phyloP scores from a whole-genome alignment of 2,888 invertebrate genomes.

The Hirtodrosophila cameraria region DNA sequence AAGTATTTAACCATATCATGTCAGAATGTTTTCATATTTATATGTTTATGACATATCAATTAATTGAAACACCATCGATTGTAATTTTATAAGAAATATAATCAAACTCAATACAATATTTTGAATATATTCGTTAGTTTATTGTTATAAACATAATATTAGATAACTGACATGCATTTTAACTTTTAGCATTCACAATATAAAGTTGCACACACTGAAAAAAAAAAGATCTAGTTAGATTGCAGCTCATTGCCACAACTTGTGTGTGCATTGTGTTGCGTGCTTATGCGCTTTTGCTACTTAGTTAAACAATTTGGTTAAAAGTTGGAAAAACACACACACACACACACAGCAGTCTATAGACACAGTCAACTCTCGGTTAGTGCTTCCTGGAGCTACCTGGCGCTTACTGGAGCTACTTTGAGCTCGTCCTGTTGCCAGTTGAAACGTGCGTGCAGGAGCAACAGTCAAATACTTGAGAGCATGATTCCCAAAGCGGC shows the following conservation, averaged over 20 bases:
- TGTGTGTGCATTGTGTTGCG: constrained; percentile 37
- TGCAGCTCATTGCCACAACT: constrained; percentile 9
- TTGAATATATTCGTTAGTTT: no score
- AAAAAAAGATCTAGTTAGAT: constrained; percentile 23
- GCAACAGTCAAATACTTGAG: constrained; percentile 42
- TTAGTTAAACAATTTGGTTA: constrained; percentile 75
- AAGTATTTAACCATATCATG: no score
- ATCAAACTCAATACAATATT: no score
- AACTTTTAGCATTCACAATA: constrained; percentile 1
- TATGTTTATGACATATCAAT: no score
- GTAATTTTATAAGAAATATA: no score
- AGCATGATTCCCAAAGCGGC: constrained; percentile 32
- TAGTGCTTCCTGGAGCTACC: neutral
- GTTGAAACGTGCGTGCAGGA: constrained; percentile 62
- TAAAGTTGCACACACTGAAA: constrained; percentile 5
- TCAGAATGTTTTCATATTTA: no score
- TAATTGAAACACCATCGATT: no score
- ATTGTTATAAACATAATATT: no score
- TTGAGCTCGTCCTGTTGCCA: constrained; percentile 18
- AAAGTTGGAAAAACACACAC: constrained; percentile 55
- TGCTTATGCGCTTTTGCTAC: constrained; percentile 66
- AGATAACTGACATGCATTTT: neutral
- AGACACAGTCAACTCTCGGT: neutral
- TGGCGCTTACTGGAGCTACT: neutral
- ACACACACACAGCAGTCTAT: constrained; percentile 7